Evolutionary conservation across 2,888 invertebrate species (phyloP), one percentile per base, ranked within the genome.

Genomic region (Chesias legatella): DNA sequence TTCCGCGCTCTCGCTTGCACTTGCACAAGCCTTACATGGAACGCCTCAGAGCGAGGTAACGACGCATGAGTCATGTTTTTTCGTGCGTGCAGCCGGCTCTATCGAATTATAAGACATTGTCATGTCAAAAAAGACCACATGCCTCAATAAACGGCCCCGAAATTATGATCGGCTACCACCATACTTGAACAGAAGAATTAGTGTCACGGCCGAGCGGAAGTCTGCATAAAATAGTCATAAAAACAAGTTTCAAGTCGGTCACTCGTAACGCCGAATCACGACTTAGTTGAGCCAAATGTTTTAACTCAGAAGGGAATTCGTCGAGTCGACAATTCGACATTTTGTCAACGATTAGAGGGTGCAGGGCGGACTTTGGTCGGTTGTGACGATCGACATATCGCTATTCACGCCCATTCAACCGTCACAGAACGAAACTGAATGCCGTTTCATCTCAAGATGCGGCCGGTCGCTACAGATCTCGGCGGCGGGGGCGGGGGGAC

Each of bases 401-500:
- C 60, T 68, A 67, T 71, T 65, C 70, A 64, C 67, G 69, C 45
- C 73, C 77, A 79, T 79, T 81, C 75, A 79, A 66, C 64, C 73
- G 73, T 80, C 78, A 73, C 78, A 73, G 76, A 76, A 75, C 63
- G 70, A 73, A 73, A 70, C 74, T 61, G 72, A 75, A 75, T 74
- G 76, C 75, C 73, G 74, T 78, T 77, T 74, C 71, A 73, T 75
- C 73, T 76, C 73, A 73, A 81, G 80, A 79, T 73, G 75, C 76
- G 64, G n/a, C 27, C 38, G 38, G 34, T 53, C 61, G 63, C 64
- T 67, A 59, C 68, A 67, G 63, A 64, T 62, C 66, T 46, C 61
- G 59, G 68, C 66, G 64, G 69, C 63, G 60, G 63, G 54, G 60
- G 51, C 48, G 28, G 50, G 44, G 37, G 33, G 42, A 37, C 22